These are phyloP conservation scores for Gorsachius magnificus DNA, from an alignment of 2,797 vertebrate genomes.

Conservation along the genomic window DNA sequence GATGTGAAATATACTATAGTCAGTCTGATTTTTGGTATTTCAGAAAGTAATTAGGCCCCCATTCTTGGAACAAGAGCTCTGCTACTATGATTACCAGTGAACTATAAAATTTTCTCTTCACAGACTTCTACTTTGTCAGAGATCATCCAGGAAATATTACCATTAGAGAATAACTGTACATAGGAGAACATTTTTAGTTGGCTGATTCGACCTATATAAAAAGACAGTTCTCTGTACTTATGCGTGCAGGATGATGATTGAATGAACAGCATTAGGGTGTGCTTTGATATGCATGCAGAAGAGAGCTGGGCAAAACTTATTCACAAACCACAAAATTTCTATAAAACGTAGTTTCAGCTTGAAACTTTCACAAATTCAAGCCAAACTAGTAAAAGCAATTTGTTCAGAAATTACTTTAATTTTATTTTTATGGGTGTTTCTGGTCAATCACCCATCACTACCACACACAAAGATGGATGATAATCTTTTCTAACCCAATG, in stretches of 20 bases:
- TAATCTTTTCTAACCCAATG: background rate
- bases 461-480: background rate
- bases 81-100: slow-evolving; percentile 67
- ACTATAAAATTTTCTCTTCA: slow-evolving; percentile 18
- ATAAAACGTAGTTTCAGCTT: background rate
- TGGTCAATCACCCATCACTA: background rate
- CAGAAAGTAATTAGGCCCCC: slow-evolving; percentile 70
- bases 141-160: background rate
- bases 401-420: background rate
- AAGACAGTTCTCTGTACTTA: background rate
- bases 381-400: background rate
- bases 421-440: background rate
- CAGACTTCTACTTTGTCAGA: background rate
- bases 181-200: background rate
- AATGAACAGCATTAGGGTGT: background rate
- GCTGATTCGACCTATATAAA: background rate
- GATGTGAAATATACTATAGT: slow-evolving; percentile 72
- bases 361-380: background rate
- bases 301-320: background rate
- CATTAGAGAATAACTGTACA: background rate
- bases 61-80: slow-evolving; percentile 50
- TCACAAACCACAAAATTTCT: background rate
- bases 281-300: background rate
- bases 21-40: slow-evolving; percentile 72
- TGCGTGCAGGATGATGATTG: accelerated